Percentiles rank a stretch among this genome's conserved stretches.
Evolutionary conservation across 2,888 invertebrate species (phyloP).

Genomic region (Neria commutata): DNA sequence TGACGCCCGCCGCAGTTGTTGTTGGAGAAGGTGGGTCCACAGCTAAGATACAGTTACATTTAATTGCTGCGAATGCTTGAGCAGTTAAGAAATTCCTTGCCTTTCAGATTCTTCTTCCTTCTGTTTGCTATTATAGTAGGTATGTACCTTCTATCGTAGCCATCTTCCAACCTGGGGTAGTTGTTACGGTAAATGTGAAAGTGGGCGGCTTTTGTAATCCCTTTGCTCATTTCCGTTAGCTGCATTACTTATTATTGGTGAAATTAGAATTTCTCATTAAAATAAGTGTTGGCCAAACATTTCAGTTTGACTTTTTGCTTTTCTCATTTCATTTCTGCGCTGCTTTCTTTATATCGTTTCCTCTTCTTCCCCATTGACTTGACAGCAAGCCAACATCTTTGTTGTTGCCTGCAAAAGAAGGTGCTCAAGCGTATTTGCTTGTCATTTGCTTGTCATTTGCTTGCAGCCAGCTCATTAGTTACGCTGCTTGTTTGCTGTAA

Average conservation of each 20-base stretch:
- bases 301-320: constrained; percentile 36
- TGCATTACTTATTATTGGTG: constrained; percentile 51
- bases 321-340: neutral
- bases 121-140: neutral
- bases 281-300: constrained; percentile 47
- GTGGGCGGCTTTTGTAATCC: constrained; percentile 6
- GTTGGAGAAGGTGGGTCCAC: neutral
- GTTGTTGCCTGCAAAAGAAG: too few species aligned
- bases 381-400: too few species aligned
- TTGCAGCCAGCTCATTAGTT: constrained; percentile 1
- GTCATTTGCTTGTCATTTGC: constrained; percentile 14
- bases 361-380: neutral
- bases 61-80: neutral
- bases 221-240: constrained; percentile 33
- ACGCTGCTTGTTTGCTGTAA: neutral
- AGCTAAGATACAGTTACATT: constrained; percentile 2
- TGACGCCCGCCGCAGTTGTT: neutral
- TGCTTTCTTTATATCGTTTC: neutral
- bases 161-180: neutral
- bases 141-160: too few species aligned
- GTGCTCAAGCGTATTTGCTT: constrained; percentile 44
- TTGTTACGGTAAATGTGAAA: neutral
- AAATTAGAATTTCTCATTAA: constrained; percentile 54
- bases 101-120: neutral
- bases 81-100: neutral